Percentiles rank a stretch among this genome's conserved stretches.
Evolutionary conservation across 2,113 vertebrate species (phyloP).

Genomic region (Osmerus mordax): DNA sequence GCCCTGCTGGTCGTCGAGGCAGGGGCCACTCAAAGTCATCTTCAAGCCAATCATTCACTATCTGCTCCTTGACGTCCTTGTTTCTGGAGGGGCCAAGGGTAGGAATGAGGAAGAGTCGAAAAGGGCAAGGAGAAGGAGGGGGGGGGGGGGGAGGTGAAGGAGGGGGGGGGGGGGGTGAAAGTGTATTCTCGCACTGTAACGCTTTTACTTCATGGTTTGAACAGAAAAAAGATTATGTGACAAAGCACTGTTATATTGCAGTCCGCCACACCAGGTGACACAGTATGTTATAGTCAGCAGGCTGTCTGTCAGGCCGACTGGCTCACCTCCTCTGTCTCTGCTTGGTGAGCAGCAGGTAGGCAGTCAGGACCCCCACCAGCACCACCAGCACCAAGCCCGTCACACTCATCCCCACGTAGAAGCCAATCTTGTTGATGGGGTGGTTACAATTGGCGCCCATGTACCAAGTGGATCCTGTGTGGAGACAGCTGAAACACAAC

Average conservation of each 20-base stretch:
- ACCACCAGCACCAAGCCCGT: constrained; percentile 13
- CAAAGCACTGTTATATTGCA: too few species aligned
- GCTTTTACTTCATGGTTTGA: too few species aligned
- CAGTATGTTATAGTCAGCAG: neutral
- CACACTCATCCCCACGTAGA: constrained; percentile 34
- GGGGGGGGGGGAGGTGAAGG: too few species aligned
- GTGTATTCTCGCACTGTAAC: too few species aligned
- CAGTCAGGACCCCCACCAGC: constrained; percentile 22
- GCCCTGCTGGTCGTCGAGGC: neutral
- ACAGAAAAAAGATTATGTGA: too few species aligned
- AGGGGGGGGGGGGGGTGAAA: too few species aligned
- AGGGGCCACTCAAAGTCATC: constrained; percentile 48
- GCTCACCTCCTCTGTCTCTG: constrained; percentile 25
- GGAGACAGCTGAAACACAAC: constrained; percentile 22
- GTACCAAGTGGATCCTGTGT: constrained; percentile 31
- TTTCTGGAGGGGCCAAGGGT: constrained; percentile 12
- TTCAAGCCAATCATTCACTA: constrained; percentile 45
- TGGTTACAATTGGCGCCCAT: constrained; percentile 32
- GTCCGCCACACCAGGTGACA: neutral
- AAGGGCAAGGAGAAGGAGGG: neutral
- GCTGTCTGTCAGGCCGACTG: neutral
- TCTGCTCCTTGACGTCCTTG: constrained; percentile 30
- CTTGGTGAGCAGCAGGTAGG: constrained; percentile 26
- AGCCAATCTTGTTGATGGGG: constrained; percentile 36
- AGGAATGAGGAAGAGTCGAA: neutral